Conservation (phyloP, 2,797 vertebrate genomes). For the Okamejei kenojei region DNA sequence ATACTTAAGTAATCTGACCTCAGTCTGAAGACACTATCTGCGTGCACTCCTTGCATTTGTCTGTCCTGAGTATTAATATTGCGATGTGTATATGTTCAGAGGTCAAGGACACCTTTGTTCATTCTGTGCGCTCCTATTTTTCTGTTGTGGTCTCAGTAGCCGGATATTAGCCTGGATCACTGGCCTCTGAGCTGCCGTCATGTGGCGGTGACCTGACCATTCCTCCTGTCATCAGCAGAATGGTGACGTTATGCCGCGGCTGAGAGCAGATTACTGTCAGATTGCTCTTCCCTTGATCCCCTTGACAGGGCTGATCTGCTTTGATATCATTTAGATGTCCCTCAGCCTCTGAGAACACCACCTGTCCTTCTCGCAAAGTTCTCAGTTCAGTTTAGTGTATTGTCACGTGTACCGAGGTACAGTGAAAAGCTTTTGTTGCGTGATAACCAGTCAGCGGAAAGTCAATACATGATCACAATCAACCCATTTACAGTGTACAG, state of each 20-base stretch:
- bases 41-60: no score
- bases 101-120: slow-evolving; percentile 16
- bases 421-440: no score
- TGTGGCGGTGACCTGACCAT: slow-evolving; percentile 40
- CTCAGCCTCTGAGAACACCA: slow-evolving; percentile 47
- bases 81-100: background rate
- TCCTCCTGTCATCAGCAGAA: slow-evolving; percentile 68
- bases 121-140: background rate
- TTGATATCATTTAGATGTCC: slow-evolving; percentile 55
- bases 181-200: background rate
- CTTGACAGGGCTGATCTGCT: slow-evolving; percentile 58
- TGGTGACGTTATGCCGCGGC: slow-evolving; percentile 53
- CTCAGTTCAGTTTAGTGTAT: background rate
- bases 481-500: no score
- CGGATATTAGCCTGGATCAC: slow-evolving; percentile 28
- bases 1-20: background rate
- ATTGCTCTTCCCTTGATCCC: slow-evolving; percentile 60
- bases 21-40: background rate
- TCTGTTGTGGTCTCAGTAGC: background rate
- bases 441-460: no score
- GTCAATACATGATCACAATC: no score
- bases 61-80: background rate
- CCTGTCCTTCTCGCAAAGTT: slow-evolving; percentile 37
- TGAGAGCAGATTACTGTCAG: slow-evolving; percentile 71
- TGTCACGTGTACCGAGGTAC: no score